Evolutionary conservation across 2,113 vertebrate species (phyloP).

Genomic region (Planiliza haematocheilus): DNA sequence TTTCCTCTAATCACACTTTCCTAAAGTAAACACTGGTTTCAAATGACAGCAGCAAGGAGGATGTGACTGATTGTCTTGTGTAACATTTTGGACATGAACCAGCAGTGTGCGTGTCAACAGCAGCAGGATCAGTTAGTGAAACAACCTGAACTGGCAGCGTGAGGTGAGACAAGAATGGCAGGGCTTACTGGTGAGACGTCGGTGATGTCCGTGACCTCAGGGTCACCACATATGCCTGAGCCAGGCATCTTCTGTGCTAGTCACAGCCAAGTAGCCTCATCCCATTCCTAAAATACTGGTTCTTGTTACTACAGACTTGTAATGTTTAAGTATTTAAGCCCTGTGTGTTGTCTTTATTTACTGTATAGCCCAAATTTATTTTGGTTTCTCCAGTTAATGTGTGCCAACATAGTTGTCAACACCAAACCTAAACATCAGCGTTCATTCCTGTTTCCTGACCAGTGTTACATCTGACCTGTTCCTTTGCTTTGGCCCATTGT

Average conservation of each 20-base stretch:
- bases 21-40: background rate
- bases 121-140: constrained; percentile 17
- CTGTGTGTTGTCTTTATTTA: too few species aligned
- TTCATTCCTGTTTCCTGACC: constrained; percentile 13
- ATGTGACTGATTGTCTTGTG: constrained; percentile 27
- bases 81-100: constrained; percentile 43
- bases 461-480: background rate
- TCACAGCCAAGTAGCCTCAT: background rate
- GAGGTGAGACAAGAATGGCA: constrained; percentile 44
- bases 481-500: constrained; percentile 27
- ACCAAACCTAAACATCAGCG: constrained; percentile 12
- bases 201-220: constrained; percentile 38
- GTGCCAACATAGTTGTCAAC: background rate
- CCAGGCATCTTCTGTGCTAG: constrained; percentile 4
- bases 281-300: too few species aligned
- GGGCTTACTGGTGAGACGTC: constrained; percentile 46
- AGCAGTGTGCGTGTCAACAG: constrained; percentile 15
- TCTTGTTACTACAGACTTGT: too few species aligned
- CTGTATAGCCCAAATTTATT: background rate
- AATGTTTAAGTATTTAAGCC: too few species aligned
- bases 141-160: background rate
- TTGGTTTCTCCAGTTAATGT: background rate
- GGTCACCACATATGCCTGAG: constrained; percentile 48
- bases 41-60: background rate
- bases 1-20: background rate